Base-by-base conservation (phyloP, 2,113 vertebrate species). In the Leptobrachium leishanense region DNA sequence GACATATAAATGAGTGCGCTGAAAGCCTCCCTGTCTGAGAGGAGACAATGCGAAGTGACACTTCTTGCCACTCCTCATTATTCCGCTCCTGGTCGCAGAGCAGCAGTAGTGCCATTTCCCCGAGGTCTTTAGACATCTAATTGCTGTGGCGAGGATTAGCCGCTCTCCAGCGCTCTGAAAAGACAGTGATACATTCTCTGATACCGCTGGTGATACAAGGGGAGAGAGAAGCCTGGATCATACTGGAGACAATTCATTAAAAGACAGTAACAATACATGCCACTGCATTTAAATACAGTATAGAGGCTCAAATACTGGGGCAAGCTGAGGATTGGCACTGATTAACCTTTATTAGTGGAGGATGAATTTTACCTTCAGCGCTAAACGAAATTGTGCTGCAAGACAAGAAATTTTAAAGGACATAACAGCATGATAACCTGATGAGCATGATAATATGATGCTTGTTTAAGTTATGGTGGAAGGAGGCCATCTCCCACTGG, bases 1-100 rank as follows among this genome's bases (percentile, higher is more conserved):
- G 90, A 93, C 92, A 93, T 93, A 94, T 93, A 93, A 94, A 93
- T 93, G 92, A 90, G 91, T 90, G 93, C 92, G 91, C 91, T 93
- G 81, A 86, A 89, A 92, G 91, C 90, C 90, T 91, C 92, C 89
- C 82, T 82, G 87, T 91, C 73, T 85, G 88, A 91, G 90, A 89
- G 92, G 89, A 92, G 85, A 86, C 79, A 84, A 91, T 92, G 89
- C 90, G 92, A 91, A 93, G 89, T 92, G 91, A 93, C 79, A 87
- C 20, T 76, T 84, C 87, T 91, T 88, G 91, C 89, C 87, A 83
- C 68, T 63, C 86, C 88, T 84, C 87, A 86, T 88, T 87, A 89
- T 84, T 82, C 86, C 88, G 86, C 85, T 74, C 72, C 77, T 82
- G 90, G 89, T 90, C 90, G 90, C 86, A 91, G 89, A 87, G 20